phyloP scores from a whole-genome alignment of 2,888 invertebrate genomes.

The Euproctis similis region DNA sequence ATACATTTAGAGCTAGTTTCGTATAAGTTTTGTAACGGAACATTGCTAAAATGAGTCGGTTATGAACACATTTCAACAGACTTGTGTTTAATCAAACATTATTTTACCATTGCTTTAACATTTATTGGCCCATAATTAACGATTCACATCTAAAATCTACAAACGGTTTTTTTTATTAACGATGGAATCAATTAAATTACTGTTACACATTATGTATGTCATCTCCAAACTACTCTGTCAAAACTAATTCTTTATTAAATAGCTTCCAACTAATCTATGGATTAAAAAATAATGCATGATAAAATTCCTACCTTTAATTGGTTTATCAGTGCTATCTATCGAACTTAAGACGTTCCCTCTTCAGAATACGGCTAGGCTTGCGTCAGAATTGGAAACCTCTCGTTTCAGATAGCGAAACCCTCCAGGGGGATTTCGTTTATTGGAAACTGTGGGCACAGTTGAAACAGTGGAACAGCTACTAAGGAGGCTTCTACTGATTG shows the following conservation, averaged over 20 bases:
- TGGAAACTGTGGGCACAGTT: constrained; percentile 58
- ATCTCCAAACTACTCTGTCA: constrained; percentile 17
- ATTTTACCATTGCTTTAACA: too few species aligned
- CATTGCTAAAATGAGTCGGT: constrained; percentile 14
- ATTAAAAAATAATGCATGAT: constrained; percentile 35
- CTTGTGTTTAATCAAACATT: neutral
- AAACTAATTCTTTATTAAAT: constrained; percentile 17
- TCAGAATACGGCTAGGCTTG: constrained; percentile 50
- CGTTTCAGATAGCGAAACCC: constrained; percentile 71
- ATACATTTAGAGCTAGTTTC: constrained; percentile 19
- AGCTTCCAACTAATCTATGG: constrained; percentile 18
- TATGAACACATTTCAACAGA: constrained; percentile 11
- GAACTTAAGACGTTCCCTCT: constrained; percentile 38
- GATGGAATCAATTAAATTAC: too few species aligned
- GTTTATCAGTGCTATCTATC: constrained; percentile 33
- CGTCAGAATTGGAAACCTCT: constrained; percentile 74
- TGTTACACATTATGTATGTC: too few species aligned
- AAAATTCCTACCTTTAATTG: constrained; percentile 39
- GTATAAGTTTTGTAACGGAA: constrained; percentile 19
- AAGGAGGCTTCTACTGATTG: constrained; percentile 75
- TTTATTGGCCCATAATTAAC: too few species aligned
- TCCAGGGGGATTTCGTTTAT: constrained; percentile 62
- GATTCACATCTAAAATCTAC: too few species aligned
- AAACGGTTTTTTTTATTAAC: too few species aligned
- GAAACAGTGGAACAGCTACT: constrained; percentile 61